Base-by-base conservation (phyloP, 2,113 vertebrate species). In the Stercorarius parasiticus region DNA sequence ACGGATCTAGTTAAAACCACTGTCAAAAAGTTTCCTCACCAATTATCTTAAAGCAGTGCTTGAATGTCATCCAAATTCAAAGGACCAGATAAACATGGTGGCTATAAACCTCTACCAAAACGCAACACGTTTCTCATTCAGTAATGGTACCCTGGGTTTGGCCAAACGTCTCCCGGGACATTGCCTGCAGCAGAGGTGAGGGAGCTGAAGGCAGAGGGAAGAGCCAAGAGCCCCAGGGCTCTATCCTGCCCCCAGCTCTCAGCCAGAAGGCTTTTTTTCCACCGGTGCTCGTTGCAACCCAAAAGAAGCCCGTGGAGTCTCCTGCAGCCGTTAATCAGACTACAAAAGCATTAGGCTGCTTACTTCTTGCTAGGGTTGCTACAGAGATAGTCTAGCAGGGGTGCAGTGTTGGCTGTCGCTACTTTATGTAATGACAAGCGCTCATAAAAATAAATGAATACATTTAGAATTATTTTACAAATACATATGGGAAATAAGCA, bases 51-150 rank as follows among this genome's bases (percentile, higher is more conserved):
- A 69, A 65, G 5, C 19, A 22, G 9, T 36, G 40, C 40, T 45
- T 34, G 32, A 78, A 34, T 15, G 19, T 29, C 49, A 42, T 8
- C 61, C 56, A 50, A 32, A 82, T 0, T 9, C 40, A 69, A 50
- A 8, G 21, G 38, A 29, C 27, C 34, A 43, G 27, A 10, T 5
- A 25, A 82, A 16, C 1, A 0, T 9, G 7, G 40, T 16, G 32
- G 15, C 49, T 85, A 55, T 0, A 53, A 21, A 59, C 2, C 10
- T 23, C 16, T 6, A 66, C 12, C 36, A 47, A 83, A 66, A 50
- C 1, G 1, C 45, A 70, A 19, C 3, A 9, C 1, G 0, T 36
- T 79, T 70, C 50, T 69, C 61, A 43, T 34, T 66, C 34, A 22
- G 2, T 14, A 45, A 13, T 10, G 7, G 38, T 6, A 36, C 40